Conservation (phyloP, 1,140 invertebrate species). For the Sweltsa coloradensis region DNA sequence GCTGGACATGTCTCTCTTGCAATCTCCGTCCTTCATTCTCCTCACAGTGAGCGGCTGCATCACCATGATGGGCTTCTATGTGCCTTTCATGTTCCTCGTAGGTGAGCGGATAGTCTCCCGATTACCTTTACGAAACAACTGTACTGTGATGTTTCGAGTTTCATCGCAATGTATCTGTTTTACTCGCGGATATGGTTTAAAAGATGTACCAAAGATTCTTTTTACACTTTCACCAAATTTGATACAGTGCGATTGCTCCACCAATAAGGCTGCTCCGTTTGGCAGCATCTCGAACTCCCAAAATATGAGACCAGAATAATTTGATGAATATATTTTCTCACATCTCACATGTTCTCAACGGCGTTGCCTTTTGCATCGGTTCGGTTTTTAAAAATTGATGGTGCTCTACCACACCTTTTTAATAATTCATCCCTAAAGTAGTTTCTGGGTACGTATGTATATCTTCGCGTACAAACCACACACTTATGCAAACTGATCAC, state of each 20-base stretch:
- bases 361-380: background rate
- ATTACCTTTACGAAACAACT: background rate
- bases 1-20: conserved; percentile 74
- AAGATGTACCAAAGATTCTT: no score
- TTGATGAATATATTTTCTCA: no score
- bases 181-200: no score
- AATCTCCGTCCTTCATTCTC: conserved; percentile 77
- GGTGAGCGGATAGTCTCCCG: no score
- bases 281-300: no score
- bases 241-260: no score
- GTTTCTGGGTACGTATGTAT: background rate
- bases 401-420: no score
- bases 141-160: background rate
- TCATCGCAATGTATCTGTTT: no score
- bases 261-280: no score
- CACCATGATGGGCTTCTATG: conserved; percentile 93
- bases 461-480: background rate
- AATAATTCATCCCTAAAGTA: background rate
- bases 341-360: background rate
- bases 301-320: no score
- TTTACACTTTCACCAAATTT: no score
- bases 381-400: background rate
- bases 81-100: conserved; percentile 80
- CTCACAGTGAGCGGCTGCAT: conserved; percentile 78
- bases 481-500: background rate